A percentile compares a stretch with the other conserved stretches of the same genome.
Conservation (phyloP, 2,113 vertebrate species). For the Petroica traversi region DNA sequence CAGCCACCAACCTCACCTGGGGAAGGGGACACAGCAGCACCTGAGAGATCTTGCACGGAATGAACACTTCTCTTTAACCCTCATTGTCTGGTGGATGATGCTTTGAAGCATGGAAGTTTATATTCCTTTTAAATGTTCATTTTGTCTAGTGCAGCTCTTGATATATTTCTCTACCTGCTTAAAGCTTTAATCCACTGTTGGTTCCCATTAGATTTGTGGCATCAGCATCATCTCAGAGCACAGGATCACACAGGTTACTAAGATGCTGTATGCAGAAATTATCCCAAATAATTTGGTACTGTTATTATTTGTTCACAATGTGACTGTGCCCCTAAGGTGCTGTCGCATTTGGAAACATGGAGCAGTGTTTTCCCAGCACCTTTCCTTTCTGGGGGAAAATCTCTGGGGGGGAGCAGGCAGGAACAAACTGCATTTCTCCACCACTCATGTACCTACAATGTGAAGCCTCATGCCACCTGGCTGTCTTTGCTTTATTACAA, state of each 20-base stretch:
- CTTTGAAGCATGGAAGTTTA: background rate
- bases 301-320: background rate
- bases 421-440: background rate
- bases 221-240: background rate
- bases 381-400: background rate
- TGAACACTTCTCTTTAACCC: background rate
- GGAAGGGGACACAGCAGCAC: fast-evolving
- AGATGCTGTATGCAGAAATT: background rate
- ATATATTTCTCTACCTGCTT: background rate
- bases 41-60: background rate
- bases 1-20: background rate
- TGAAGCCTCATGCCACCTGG: no score
- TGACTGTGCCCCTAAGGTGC: background rate
- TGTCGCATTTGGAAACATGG: fast-evolving
- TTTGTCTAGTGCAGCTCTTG: background rate
- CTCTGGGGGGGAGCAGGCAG: background rate
- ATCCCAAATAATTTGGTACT: background rate
- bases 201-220: background rate
- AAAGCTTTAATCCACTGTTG: background rate
- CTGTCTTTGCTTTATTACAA: background rate
- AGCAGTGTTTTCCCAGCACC: background rate
- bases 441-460: fast-evolving
- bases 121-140: background rate
- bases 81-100: background rate
- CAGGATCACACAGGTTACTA: background rate